Conservation (phyloP, 2,888 invertebrate genomes). For the Aphelenchoides bicaudatus region DNA sequence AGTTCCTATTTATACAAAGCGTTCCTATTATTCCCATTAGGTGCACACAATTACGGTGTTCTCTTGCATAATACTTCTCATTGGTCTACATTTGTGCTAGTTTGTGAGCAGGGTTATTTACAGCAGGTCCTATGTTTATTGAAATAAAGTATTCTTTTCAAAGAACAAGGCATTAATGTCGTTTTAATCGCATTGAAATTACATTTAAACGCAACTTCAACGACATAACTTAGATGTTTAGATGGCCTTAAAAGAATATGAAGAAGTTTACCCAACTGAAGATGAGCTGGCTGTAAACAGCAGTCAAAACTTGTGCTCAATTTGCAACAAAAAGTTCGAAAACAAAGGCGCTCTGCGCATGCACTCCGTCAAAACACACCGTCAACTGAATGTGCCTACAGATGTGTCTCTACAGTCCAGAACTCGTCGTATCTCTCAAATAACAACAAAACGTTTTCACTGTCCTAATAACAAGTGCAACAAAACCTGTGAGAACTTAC, state of each 20-base stretch:
- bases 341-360: constrained; percentile 28
- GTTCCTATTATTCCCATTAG: too few species aligned
- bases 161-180: too few species aligned
- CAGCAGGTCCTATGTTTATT: too few species aligned
- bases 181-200: too few species aligned
- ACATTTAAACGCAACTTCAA: too few species aligned
- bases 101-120: too few species aligned
- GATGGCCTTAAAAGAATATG: background rate
- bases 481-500: constrained; percentile 22
- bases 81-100: too few species aligned
- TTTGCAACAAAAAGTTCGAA: constrained; percentile 20
- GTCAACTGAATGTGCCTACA: background rate
- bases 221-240: constrained; percentile 11
- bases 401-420: constrained; percentile 9
- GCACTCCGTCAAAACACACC: constrained; percentile 30
- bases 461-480: constrained; percentile 1
- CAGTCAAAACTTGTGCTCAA: background rate
- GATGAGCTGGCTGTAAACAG: background rate
- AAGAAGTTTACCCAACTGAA: background rate
- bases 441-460: constrained; percentile 16
- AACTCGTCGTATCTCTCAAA: constrained; percentile 7
- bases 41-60: too few species aligned
- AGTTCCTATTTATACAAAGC: too few species aligned
- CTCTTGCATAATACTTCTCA: too few species aligned
- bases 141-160: too few species aligned